Conservation (phyloP, 2,888 invertebrate species). For the Parnassius mnemosyne region DNA sequence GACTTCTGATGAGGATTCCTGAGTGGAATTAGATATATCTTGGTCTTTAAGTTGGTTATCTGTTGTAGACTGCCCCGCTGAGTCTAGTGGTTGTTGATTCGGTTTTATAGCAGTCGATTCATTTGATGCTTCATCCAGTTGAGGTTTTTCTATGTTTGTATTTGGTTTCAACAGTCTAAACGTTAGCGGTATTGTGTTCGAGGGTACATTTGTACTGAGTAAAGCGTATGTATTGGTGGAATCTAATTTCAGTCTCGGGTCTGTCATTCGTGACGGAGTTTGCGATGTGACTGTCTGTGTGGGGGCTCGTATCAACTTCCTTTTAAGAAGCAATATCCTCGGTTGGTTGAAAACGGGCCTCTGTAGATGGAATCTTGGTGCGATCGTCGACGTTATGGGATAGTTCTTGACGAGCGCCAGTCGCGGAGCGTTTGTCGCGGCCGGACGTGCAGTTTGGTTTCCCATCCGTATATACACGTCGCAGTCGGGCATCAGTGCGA, state of each 20-base stretch:
- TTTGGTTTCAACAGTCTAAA: constrained; percentile 7
- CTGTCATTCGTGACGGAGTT: background rate
- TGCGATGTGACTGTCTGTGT: background rate
- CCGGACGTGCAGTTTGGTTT: background rate
- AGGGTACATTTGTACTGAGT: background rate
- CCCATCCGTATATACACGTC: background rate
- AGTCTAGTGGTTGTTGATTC: background rate
- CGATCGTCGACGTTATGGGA: background rate
- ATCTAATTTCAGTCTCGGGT: background rate
- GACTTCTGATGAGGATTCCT: background rate
- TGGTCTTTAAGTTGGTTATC: background rate
- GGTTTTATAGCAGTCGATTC: background rate
- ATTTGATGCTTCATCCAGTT: background rate
- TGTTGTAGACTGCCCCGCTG: background rate
- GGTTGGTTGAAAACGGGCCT: background rate
- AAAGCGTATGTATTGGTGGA: background rate
- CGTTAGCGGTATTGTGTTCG: background rate
- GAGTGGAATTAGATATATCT: background rate
- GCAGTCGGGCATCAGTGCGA: background rate
- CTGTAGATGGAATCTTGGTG: background rate
- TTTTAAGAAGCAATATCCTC: constrained; percentile 1
- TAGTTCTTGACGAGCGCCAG: background rate
- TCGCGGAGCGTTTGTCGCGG: too few species aligned
- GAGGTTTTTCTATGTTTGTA: background rate
- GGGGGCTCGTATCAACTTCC: background rate